Base-by-base conservation (phyloP, 2,888 invertebrate species). In the Prosapia bicincta region DNA sequence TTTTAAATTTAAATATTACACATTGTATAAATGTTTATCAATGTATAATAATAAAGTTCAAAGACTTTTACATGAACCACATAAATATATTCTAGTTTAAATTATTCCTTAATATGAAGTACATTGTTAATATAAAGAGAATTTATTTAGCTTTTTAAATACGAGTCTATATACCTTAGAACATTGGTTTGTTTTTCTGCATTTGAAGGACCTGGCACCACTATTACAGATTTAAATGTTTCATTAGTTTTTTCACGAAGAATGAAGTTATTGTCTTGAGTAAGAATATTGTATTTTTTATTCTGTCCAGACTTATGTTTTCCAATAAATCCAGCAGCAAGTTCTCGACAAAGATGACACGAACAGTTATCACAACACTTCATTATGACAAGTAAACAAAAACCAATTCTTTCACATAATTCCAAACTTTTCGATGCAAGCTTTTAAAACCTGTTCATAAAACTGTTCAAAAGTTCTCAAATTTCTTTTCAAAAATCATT, bases 271-370 rank as follows among this genome's bases (percentile, higher is more conserved):
- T 54, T 71, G 20, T 77, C 70, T 26, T 65, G 25, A 24, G n/a
- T 25, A 43, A 32, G 32, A 20, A 70, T 38, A 10, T 70, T 70
- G 54, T 71, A 72, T 25, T 69, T 71, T 26, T 70, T 76, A 30
- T 65, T 74, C 5, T 68, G 54, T 13, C 67, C 66, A 26, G 54
- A 68, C n/a, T 70, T 74, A 13, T 72, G 72, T 13, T 74, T 74
- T 67, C 65, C 69, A 28, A 66, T 71, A 32, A 76, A 75, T 13
- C 77, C 75, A 9, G 38, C 66, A 24, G 75, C 79, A 81, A 93
- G 85, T 84, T 93, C 92, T 80, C 91, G 89, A 84, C 93, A 93
- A 83, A 93, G 87, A 83, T 91, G 89, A 85, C 93, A 93, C 81
- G 87, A 87, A 85, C 93, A 93, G 82, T 92, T 89, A 87, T 90